Evolutionary conservation across 2,888 invertebrate species (phyloP).

Genomic region (Phortica okadai): DNA sequence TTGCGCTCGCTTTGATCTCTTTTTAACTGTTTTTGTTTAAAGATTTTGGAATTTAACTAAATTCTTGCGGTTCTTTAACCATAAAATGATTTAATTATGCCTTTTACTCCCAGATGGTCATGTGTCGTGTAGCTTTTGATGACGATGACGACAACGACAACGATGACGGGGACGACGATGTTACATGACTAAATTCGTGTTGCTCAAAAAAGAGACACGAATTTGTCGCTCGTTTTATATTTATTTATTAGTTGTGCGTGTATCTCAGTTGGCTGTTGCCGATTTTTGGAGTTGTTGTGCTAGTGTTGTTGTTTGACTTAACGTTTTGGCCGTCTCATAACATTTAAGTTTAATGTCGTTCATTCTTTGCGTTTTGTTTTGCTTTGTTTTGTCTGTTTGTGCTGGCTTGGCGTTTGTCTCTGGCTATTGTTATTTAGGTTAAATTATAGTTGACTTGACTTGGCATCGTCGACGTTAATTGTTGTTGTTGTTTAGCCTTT

Average conservation of each 20-base stretch:
- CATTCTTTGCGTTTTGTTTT: constrained; percentile 5
- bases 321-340: constrained; percentile 44
- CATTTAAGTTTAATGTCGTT: constrained; percentile 59
- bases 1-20: constrained; percentile 56
- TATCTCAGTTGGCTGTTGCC: constrained; percentile 48
- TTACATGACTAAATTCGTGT: constrained; percentile 24
- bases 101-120: constrained; percentile 27
- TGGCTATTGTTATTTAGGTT: constrained; percentile 61
- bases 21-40: constrained; percentile 62
- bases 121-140: neutral
- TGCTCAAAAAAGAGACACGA: constrained; percentile 18
- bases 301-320: neutral
- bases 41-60: constrained; percentile 55
- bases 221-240: constrained; percentile 31
- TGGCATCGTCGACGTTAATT: neutral
- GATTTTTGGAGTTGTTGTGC: constrained; percentile 42
- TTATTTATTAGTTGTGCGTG: constrained; percentile 42
- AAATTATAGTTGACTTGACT: constrained; percentile 42
- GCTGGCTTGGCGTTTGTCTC: constrained; percentile 46
- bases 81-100: constrained; percentile 32
- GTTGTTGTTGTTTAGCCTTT: neutral
- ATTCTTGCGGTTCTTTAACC: constrained; percentile 40
- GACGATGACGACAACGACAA: neutral
- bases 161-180: neutral
- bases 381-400: constrained; percentile 21